Evolutionary conservation across 2,888 invertebrate genomes (phyloP), one percentile per base, ranked within the genome.

Genomic region (Hypomecis atomaria): DNA sequence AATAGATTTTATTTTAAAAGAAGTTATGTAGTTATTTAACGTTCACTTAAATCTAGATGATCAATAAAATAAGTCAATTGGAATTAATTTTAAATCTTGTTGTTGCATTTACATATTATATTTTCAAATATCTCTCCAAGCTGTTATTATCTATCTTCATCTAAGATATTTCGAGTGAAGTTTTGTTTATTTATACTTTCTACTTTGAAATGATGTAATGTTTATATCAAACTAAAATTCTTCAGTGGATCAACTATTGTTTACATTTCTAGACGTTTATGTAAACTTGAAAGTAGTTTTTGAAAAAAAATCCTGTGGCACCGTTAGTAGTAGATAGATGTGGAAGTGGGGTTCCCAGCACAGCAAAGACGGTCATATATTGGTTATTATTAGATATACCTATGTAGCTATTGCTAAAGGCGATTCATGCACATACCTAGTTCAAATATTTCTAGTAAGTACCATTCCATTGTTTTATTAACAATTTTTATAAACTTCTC

Each of bases 361-460:
- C 44, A 71, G 64, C 60, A 69, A 70, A 68, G 77, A 76, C 70
- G 75, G 74, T 73, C 77, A 75, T 76, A 70, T 74, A 69, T 59
- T 66, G 71, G 65, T 68, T 71, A 71, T 78, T 76, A 82, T 79
- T 77, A 78, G 23, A 23, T 23, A 81, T 73, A 78, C 70, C 78
- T 79, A 77, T 23, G 23, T 74, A 75, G 75, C 72, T 74, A 78
- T 82, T 77, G 79, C 82, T 81, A 81, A n/a, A 54, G 74, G 77
- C 69, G 72, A 73, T 23, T 23, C 23, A 23, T 23, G 23, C 3
- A 23, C 23, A 1, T 23, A 23, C 23, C 23, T 23, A 23, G 23
- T 23, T 23, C 1, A 23, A 23, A 23, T 23, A 23, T 23, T 23
- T 23, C 3, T 23, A 23, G 23, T 23, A 23, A 23, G 23, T 23